A percentile compares a stretch with the other conserved stretches of the same genome.
These are phyloP conservation scores for Fragum sueziense DNA, from an alignment of 2,888 invertebrate species.

Conservation along the genomic window DNA sequence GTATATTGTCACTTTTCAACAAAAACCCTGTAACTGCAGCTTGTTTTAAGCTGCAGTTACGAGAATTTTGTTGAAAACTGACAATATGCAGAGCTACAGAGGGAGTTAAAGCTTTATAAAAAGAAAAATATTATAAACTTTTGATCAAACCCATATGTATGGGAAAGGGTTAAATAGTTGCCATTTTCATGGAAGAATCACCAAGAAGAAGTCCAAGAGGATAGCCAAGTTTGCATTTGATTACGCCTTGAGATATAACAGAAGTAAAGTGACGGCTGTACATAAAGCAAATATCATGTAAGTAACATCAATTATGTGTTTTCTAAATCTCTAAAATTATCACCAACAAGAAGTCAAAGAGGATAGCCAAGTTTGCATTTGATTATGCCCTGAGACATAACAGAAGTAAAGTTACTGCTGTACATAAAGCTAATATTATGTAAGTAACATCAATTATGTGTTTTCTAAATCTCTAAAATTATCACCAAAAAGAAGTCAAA, in stretches of 20 bases:
- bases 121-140: no score
- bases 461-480: slow-evolving; percentile 98
- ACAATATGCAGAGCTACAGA: no score
- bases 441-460: no score
- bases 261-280: slow-evolving; percentile 98
- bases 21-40: no score
- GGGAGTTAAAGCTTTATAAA: no score
- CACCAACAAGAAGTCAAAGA: slow-evolving; percentile 94
- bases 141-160: no score
- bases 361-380: slow-evolving; percentile 99
- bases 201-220: slow-evolving; percentile 93
- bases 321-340: slow-evolving; percentile 99
- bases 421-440: slow-evolving; percentile 99
- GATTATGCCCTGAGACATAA: slow-evolving; percentile 97
- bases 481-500: slow-evolving; percentile 95
- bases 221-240: slow-evolving; percentile 99
- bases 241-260: slow-evolving; percentile 95
- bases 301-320: no score
- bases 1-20: no score
- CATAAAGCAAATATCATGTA: slow-evolving; percentile 99
- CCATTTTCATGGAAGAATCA: slow-evolving; percentile 98
- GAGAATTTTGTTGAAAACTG: no score
- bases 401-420: slow-evolving; percentile 97
- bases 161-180: no score
- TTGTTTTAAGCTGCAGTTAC: no score